Evolutionary conservation across 2,113 vertebrate genomes (phyloP).

Genomic region (Erinaceus europaeus): DNA sequence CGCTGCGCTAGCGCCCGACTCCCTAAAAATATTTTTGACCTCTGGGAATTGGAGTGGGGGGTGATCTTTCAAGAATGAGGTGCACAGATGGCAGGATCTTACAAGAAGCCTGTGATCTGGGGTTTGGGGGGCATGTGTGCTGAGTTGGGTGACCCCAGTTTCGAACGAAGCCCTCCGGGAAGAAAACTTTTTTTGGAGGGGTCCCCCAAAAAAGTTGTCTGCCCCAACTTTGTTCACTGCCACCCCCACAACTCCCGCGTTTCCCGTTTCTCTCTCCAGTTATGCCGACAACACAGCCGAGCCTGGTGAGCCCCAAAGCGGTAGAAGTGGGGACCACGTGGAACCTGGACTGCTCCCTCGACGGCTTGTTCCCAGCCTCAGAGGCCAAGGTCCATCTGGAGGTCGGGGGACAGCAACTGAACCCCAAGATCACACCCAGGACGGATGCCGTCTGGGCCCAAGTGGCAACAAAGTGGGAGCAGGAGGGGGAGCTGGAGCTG

Average conservation of each 20-base stretch:
- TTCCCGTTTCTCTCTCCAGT: not conserved
- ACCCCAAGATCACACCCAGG: fast-evolving
- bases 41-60: too few relatives aligned
- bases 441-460: fast-evolving
- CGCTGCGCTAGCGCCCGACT: too few relatives aligned
- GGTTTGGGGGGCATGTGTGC: too few relatives aligned
- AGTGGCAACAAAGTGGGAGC: fast-evolving
- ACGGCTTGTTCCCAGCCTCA: constrained; percentile 50
- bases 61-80: too few relatives aligned
- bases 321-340: constrained; percentile 14
- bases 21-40: too few relatives aligned
- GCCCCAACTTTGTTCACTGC: too few relatives aligned
- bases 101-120: too few relatives aligned
- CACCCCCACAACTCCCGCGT: not conserved
- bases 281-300: fast-evolving
- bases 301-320: fast-evolving
- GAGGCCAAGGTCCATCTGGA: constrained; percentile 55
- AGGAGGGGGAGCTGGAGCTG: not conserved
- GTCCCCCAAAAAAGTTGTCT: too few relatives aligned
- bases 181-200: too few relatives aligned
- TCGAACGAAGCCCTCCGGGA: too few relatives aligned
- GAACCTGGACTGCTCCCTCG: not conserved
- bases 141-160: too few relatives aligned
- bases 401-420: not conserved
- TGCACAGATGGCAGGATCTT: too few relatives aligned